phyloP scores from a whole-genome alignment of 2,113 vertebrate genomes.

The Ceyx melanurus region DNA sequence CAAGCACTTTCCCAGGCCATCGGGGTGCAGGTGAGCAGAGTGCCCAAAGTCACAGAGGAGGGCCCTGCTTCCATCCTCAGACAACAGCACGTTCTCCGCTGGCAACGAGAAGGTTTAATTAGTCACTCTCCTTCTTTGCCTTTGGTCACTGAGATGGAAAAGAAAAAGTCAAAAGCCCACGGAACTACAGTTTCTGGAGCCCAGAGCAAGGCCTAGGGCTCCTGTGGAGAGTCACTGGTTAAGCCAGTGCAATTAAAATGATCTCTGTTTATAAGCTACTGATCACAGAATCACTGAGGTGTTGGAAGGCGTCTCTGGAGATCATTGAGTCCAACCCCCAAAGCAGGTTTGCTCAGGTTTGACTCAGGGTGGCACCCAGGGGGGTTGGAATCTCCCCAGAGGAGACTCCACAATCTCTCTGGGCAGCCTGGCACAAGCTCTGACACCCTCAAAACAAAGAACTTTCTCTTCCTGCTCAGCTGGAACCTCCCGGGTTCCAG shows the following conservation, averaged over 20 bases:
- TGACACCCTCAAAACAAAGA: no score
- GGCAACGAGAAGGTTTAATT: slow-evolving; percentile 9
- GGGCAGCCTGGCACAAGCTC: no score
- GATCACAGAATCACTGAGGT: no score
- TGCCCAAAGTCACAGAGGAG: slow-evolving; percentile 96
- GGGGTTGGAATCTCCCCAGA: no score
- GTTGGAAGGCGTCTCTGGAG: no score
- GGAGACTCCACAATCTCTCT: no score
- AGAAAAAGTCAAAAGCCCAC: neutral
- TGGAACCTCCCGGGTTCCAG: no score
- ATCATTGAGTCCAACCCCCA: no score
- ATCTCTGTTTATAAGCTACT: neutral
- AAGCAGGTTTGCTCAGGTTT: no score
- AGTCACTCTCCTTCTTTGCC: neutral
- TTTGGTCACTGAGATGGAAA: neutral
- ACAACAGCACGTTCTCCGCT: slow-evolving; percentile 95
- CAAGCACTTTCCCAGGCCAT: slow-evolving; percentile 78
- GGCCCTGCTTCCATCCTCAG: slow-evolving; percentile 83
- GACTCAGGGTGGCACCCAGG: no score
- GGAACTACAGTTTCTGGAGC: neutral
- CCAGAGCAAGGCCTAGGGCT: neutral
- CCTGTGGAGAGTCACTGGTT: neutral
- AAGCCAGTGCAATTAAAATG: neutral
- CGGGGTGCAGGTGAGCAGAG: slow-evolving; percentile 82
- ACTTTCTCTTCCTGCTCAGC: no score